Evolutionary conservation across 2,888 invertebrate genomes (phyloP).

Genomic region (Xestia rhomboidea): DNA sequence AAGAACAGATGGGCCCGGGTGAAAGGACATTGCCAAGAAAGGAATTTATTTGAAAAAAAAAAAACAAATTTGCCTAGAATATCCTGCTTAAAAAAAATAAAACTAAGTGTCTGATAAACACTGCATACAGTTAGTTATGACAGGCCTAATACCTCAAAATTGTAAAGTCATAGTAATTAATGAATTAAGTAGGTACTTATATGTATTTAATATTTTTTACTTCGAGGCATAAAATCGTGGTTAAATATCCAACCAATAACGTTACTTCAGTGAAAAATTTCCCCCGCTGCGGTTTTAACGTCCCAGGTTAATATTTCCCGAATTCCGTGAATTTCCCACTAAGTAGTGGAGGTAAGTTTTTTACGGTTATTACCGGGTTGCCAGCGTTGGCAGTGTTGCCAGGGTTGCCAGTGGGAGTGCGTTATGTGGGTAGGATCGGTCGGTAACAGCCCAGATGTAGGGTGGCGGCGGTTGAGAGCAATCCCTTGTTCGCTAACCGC

Average conservation of each 20-base stretch:
- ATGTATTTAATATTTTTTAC: background rate
- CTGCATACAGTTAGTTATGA: background rate
- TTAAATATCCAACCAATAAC: background rate
- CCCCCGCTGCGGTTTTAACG: slow-evolving; percentile 12
- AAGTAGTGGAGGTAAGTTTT: slow-evolving; percentile 60
- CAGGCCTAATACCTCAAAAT: background rate
- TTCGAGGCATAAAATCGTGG: background rate
- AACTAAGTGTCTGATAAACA: background rate
- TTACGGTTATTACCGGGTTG: slow-evolving; percentile 56
- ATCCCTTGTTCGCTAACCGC: slow-evolving; percentile 59
- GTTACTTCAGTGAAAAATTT: background rate
- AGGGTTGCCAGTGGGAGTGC: slow-evolving; percentile 33
- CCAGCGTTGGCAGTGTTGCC: slow-evolving; percentile 3
- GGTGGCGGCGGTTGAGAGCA: slow-evolving; percentile 59
- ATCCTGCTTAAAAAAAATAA: background rate
- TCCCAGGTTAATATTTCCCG: slow-evolving; percentile 24
- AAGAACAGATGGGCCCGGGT: background rate
- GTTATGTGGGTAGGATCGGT: slow-evolving; percentile 34
- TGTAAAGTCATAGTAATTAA: background rate
- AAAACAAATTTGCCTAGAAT: background rate
- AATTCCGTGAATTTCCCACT: slow-evolving; percentile 34
- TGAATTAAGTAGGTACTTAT: too few relatives aligned
- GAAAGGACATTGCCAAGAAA: background rate
- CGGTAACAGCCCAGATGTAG: slow-evolving; percentile 28
- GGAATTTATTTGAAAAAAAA: background rate